Conservation (phyloP, 1,140 invertebrate genomes). For the Myzus persicae region DNA sequence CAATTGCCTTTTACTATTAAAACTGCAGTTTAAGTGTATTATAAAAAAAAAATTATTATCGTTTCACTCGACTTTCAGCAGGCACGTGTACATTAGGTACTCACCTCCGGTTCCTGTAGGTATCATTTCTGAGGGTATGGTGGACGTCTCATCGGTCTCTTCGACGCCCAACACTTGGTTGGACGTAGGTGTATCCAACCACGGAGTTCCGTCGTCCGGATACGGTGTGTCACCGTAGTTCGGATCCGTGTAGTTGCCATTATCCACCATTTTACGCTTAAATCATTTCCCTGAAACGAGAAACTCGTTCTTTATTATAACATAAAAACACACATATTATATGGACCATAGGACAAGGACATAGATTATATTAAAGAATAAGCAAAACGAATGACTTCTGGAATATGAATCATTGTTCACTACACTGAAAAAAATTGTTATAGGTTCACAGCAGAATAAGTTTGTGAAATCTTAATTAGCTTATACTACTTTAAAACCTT, state of each 20-base stretch:
- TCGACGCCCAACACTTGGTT: conserved; percentile 43
- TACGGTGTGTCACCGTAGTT: conserved; percentile 41
- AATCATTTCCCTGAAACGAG: conserved; percentile 23
- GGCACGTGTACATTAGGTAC: neutral
- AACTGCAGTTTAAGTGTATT: neutral
- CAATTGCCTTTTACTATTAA: neutral
- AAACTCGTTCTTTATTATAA: neutral
- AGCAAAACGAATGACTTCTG: neutral
- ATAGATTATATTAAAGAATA: neutral
- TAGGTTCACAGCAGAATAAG: too few relatives aligned
- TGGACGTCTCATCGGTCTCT: conserved; percentile 37
- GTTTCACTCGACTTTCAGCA: neutral
- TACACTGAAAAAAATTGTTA: too few relatives aligned
- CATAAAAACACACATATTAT: too few relatives aligned
- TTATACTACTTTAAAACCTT: too few relatives aligned
- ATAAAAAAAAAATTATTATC: neutral
- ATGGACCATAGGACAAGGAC: too few relatives aligned
- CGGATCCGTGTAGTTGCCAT: conserved; percentile 18
- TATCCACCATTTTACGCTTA: conserved; percentile 46
- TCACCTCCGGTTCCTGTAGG: conserved; percentile 50
- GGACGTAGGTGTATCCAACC: conserved; percentile 47
- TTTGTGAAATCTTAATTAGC: too few relatives aligned
- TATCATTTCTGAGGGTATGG: conserved; percentile 42
- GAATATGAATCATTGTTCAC: neutral
- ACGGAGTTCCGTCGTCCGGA: conserved; percentile 18